These are phyloP conservation scores for Acestrorhynchus altus DNA, from an alignment of 2,797 vertebrate genomes.

Conservation along the genomic window DNA sequence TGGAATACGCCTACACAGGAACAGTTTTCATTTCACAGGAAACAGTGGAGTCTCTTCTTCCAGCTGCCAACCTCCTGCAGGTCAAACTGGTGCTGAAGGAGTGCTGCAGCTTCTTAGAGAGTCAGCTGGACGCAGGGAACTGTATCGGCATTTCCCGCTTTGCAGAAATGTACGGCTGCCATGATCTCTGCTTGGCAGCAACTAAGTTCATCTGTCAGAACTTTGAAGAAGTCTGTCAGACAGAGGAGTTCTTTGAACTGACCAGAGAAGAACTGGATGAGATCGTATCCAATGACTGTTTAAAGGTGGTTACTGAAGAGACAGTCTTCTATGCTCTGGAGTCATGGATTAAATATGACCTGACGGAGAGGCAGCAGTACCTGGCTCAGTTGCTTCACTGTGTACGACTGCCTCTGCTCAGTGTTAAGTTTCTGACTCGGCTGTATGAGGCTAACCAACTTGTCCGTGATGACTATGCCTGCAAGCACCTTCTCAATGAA, in stretches of 20 bases:
- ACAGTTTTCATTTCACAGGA: constrained; percentile 98
- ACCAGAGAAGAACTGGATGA: constrained; percentile 92
- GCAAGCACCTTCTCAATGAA: constrained; percentile 97
- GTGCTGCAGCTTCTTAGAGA: constrained; percentile 95
- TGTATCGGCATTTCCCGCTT: constrained; percentile 99
- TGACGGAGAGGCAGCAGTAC: constrained; percentile 93
- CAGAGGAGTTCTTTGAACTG: constrained; percentile 96
- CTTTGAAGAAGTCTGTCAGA: constrained; percentile 97
- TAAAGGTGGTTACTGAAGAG: constrained; percentile 95
- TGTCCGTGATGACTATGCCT: constrained; percentile 95
- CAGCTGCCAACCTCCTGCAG: constrained; percentile 97
- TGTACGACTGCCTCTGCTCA: constrained; percentile 94
- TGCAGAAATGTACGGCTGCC: constrained; percentile 96
- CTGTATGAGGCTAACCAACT: constrained; percentile 98
- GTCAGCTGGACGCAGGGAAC: constrained; percentile 96
- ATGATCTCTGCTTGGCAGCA: constrained; percentile 92
- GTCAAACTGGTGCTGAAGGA: constrained; percentile 96
- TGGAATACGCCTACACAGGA: constrained; percentile 97
- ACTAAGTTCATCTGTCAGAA: constrained; percentile 96
- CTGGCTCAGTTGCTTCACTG: constrained; percentile 93
- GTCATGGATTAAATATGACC: constrained; percentile 96
- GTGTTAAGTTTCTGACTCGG: constrained; percentile 96
- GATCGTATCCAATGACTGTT: constrained; percentile 96
- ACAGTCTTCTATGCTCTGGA: constrained; percentile 95
- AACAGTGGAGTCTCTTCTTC: constrained; percentile 94